A percentile compares a stretch with the other conserved stretches of the same genome.
These are phyloP conservation scores for Trachythela sp. DNA, from an alignment of 64 coral and sea anemone genomes.

Conservation along the genomic window DNA sequence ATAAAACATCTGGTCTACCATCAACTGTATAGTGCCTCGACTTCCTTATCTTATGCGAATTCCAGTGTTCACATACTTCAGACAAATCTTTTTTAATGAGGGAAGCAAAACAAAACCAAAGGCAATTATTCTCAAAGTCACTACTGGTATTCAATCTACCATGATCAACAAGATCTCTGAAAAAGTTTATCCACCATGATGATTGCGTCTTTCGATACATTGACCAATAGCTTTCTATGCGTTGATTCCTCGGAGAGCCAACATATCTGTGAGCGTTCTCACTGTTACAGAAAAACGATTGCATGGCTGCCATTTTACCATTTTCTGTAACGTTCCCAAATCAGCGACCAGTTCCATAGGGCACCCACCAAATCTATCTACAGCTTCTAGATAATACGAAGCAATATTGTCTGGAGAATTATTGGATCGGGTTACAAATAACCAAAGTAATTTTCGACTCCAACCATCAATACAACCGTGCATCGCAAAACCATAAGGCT, in stretches of 20 bases:
- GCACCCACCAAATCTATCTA: constrained; percentile 33
- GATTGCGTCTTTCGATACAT: constrained; percentile 38
- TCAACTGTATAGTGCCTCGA: constrained; percentile 52
- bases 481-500: constrained; percentile 55
- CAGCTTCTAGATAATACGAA: too few species aligned
- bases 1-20: constrained; percentile 54
- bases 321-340: constrained; percentile 70
- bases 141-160: constrained; percentile 33
- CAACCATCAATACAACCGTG: constrained; percentile 52
- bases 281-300: constrained; percentile 41
- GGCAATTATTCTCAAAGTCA: constrained; percentile 44
- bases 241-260: constrained; percentile 57
- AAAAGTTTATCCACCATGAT: constrained; percentile 59
- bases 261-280: constrained; percentile 52
- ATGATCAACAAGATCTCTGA: constrained; percentile 43
- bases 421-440: constrained; percentile 50
- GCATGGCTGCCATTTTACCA: constrained; percentile 33
- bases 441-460: constrained; percentile 50
- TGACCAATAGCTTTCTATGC: constrained; percentile 56
- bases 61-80: constrained; percentile 51
- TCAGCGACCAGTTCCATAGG: constrained; percentile 59
- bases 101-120: constrained; percentile 56
- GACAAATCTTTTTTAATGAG: constrained; percentile 42
- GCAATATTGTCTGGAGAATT: constrained; percentile 49
- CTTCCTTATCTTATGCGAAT: constrained; percentile 51